A percentile compares a stretch with the other conserved stretches of the same genome.
Evolutionary conservation across 1,140 invertebrate species (phyloP).

Genomic region (Aethina tumida): DNA sequence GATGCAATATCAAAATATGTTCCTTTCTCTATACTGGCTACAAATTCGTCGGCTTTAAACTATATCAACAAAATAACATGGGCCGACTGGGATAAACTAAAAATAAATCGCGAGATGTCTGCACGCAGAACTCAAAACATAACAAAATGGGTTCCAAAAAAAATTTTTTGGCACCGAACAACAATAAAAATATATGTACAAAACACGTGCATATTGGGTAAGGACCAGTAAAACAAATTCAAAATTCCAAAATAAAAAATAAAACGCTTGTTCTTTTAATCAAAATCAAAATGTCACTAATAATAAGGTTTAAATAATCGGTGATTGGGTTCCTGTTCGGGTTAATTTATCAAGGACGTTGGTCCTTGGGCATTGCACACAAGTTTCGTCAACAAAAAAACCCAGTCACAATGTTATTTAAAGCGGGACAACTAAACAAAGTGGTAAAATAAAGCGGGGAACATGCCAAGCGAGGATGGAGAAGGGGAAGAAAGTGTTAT

Average conservation of each 20-base stretch:
- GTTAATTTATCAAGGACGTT: too few species aligned
- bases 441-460: not conserved
- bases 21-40: constrained; percentile 18
- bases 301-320: too few species aligned
- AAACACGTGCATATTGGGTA: constrained; percentile 6
- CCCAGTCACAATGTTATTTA: too few species aligned
- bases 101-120: constrained; percentile 16
- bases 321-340: too few species aligned
- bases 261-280: too few species aligned
- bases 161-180: constrained; percentile 12
- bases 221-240: constrained; percentile 30
- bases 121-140: constrained; percentile 19
- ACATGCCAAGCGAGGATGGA: not conserved
- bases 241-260: constrained; percentile 12
- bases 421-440: not conserved
- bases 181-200: constrained; percentile 18
- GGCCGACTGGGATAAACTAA: constrained; percentile 9
- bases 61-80: constrained; percentile 14
- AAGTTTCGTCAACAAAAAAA: too few species aligned
- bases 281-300: too few species aligned
- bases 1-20: constrained; percentile 29
- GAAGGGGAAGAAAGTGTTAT: not conserved
- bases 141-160: constrained; percentile 20
- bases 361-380: too few species aligned
- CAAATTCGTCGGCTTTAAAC: not conserved